These are phyloP conservation scores for Bombus cullumanus DNA, from an alignment of 1,140 invertebrate species.

Conservation along the genomic window DNA sequence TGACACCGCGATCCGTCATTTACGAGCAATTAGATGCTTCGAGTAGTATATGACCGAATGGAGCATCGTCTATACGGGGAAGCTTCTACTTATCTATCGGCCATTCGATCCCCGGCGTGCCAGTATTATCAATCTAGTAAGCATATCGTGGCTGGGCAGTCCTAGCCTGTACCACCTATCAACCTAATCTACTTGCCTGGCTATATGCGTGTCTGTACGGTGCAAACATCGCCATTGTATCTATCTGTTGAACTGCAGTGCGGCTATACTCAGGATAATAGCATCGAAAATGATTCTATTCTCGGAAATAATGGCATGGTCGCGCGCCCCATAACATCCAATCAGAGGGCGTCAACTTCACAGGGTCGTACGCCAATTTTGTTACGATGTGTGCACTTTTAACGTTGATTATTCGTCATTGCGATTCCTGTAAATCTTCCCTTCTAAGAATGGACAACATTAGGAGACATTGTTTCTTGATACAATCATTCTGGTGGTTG, in stretches of 20 bases:
- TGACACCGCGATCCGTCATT: constrained; percentile 67
- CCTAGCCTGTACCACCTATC: constrained; percentile 65
- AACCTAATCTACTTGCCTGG: constrained; percentile 71
- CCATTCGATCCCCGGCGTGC: constrained; percentile 54
- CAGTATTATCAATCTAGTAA: constrained; percentile 73
- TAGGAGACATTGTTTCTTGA: not conserved
- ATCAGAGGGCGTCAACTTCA: not conserved
- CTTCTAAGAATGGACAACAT: not conserved
- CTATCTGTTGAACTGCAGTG: constrained; percentile 70
- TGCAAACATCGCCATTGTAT: constrained; percentile 74
- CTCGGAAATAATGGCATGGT: constrained; percentile 68
- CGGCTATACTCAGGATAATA: constrained; percentile 68
- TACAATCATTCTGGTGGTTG: not conserved
- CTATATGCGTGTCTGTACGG: constrained; percentile 58
- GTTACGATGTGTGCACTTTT: not conserved
- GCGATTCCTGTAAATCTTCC: not conserved
- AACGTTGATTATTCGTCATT: not conserved
- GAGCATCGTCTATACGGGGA: constrained; percentile 50
- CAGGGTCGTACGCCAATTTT: not conserved
- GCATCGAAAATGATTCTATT: constrained; percentile 76
- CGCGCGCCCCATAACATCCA: not conserved
- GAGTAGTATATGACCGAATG: constrained; percentile 36
- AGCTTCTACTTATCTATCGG: constrained; percentile 68
- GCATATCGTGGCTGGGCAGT: constrained; percentile 72
- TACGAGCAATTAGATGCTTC: constrained; percentile 68